Evolutionary conservation across 2,797 vertebrate genomes (phyloP).

Genomic region (Sandelia bainsii): DNA sequence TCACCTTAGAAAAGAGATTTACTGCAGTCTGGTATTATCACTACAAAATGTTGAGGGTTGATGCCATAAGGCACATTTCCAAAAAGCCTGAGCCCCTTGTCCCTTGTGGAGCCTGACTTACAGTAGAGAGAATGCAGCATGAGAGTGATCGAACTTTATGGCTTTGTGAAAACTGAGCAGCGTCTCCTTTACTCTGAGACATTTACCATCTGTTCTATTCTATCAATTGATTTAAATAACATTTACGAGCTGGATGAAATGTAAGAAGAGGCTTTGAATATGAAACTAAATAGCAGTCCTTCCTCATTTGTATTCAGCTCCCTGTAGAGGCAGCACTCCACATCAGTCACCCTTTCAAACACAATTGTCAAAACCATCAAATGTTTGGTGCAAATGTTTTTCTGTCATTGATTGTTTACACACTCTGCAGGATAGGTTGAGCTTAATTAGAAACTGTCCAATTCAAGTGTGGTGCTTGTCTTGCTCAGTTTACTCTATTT

Average conservation of each 20-base stretch:
- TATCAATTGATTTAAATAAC: slow-evolving; percentile 34
- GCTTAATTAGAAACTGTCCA: slow-evolving; percentile 33
- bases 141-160: slow-evolving; percentile 32
- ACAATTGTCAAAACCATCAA: slow-evolving; percentile 17
- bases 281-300: neutral
- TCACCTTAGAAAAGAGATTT: slow-evolving; percentile 18
- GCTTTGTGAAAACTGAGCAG: slow-evolving; percentile 26
- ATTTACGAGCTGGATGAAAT: slow-evolving; percentile 20
- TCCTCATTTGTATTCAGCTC: neutral
- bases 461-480: slow-evolving; percentile 7
- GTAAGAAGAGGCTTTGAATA: neutral
- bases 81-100: slow-evolving; percentile 1
- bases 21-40: slow-evolving; percentile 4
- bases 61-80: slow-evolving; percentile 40
- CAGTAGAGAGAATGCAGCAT: slow-evolving; percentile 16
- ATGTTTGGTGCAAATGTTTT: slow-evolving; percentile 11
- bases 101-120: slow-evolving; percentile 29
- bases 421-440: slow-evolving; percentile 4
- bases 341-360: slow-evolving; percentile 5
- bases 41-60: neutral
- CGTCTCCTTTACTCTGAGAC: slow-evolving; percentile 9
- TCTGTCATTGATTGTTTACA: slow-evolving; percentile 11
- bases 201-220: slow-evolving; percentile 43
- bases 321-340: neutral
- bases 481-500: slow-evolving; percentile 18